These are phyloP conservation scores for Zoanthus gigantus DNA, from an alignment of 92 coral and sea anemone species.

Conservation along the genomic window DNA sequence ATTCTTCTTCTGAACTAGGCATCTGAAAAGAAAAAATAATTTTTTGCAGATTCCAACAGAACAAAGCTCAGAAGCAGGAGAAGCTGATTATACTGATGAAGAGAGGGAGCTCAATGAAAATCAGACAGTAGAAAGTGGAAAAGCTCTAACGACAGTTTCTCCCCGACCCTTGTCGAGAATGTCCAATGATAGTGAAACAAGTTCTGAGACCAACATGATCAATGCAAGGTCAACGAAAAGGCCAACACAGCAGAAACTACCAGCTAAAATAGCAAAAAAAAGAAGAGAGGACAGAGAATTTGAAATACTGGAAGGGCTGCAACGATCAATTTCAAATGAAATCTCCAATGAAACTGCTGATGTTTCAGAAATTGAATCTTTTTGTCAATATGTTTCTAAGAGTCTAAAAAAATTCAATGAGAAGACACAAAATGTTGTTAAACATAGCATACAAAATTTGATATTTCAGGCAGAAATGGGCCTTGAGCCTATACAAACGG, in stretches of 20 bases:
- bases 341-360: constrained; percentile 17
- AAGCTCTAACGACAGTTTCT: constrained; percentile 1
- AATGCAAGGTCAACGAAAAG: constrained; percentile 17
- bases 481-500: constrained; percentile 20
- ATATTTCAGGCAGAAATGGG: constrained; percentile 16
- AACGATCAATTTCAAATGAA: constrained; percentile 21
- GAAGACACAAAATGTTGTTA: constrained; percentile 26
- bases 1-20: constrained; percentile 9
- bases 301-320: constrained; percentile 14
- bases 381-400: constrained; percentile 30
- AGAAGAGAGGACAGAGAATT: constrained; percentile 26
- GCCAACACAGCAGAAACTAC: constrained; percentile 7
- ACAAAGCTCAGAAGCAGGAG: constrained; percentile 13
- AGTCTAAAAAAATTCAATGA: constrained; percentile 22
- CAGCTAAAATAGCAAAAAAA: constrained; percentile 14
- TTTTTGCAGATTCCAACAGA: constrained; percentile 3
- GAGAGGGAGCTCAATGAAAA: constrained; percentile 10
- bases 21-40: constrained; percentile 12
- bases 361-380: constrained; percentile 14
- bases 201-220: constrained; percentile 14
- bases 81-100: constrained; percentile 9
- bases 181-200: constrained; percentile 21
- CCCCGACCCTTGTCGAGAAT: constrained; percentile 7
- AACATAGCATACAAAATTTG: constrained; percentile 22
- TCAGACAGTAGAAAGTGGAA: constrained; percentile 6